Base-by-base conservation (phyloP, 2,797 vertebrate species). In the Urocyon cinereoargenteus region DNA sequence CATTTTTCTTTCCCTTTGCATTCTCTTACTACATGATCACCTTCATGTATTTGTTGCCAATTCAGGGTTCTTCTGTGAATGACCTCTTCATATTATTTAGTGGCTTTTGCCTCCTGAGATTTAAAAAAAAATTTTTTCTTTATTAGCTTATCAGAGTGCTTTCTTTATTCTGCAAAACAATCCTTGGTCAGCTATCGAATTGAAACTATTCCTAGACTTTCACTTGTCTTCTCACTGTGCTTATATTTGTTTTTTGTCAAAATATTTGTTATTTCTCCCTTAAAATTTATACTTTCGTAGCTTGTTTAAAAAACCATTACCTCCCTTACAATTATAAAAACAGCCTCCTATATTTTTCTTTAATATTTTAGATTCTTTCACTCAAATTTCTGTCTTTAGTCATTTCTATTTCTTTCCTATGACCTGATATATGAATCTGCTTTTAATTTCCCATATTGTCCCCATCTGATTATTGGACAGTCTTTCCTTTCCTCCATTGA, bases 101-200 rank as follows among this genome's bases (percentile, higher is more conserved):
- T 11, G 13, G 28, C 24, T 88, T 90, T 86, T 64, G 36, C 59
- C 14, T 36, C 28, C 12, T 87, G 7, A 88, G 36, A 31, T 10
- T 18, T 4, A 0, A 22, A 84, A 61, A 12, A 14, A 18, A 45
- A 0, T 45, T 66, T 4, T 90, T 87, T 55, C 45, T 70, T 72
- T 26, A 66, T 89, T 90, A 86, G 87, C 19, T 86, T 94, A 81
- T 21, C 24, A 9, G 12, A 55, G 0, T 62, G 14, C 31, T 79
- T 85, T 84, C 62, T 88, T 90, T 70, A 79, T 92, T 86, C 40
- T 70, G 19, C n/a, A 75, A 86, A 95, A 51, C 31, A 55, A 84
- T 51, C 16, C 21, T 62, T 1, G 10, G 14, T 64, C 28, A 89
- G 79, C 36, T 95, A 45, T 45, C 72, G 1, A 61, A 36, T 11